Conservation (phyloP, 1,140 invertebrate genomes). For the Globodera ellingtonae region DNA sequence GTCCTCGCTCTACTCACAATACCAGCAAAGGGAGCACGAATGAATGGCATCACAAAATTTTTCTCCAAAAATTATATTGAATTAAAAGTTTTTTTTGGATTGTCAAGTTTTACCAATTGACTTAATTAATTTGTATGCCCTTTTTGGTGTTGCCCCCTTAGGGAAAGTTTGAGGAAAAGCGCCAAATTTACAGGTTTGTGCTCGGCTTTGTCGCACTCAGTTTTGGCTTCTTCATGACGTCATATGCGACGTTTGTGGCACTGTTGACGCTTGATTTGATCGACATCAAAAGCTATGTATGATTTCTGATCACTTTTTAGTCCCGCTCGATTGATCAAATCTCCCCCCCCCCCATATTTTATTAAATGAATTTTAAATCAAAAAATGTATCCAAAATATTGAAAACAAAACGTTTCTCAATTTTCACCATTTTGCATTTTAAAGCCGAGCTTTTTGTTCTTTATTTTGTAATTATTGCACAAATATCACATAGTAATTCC, state of each 20-base stretch:
- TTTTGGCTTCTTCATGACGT: background rate
- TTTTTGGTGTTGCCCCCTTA: background rate
- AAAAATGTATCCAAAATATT: background rate
- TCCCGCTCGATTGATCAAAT: background rate
- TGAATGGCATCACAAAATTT: background rate
- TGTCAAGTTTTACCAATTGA: background rate
- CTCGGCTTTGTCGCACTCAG: background rate
- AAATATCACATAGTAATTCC: background rate
- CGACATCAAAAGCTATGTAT: background rate
- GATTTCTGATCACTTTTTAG: background rate
- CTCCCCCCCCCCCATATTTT: background rate
- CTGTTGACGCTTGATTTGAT: background rate
- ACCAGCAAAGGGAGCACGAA: background rate
- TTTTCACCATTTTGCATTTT: background rate
- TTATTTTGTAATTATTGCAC: background rate
- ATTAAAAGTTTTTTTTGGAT: background rate
- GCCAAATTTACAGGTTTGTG: background rate
- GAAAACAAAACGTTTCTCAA: background rate
- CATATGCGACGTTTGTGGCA: background rate
- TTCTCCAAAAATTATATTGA: too few relatives aligned
- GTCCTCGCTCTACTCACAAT: too few relatives aligned
- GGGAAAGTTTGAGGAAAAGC: background rate
- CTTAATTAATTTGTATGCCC: background rate
- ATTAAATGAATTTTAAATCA: too few relatives aligned
- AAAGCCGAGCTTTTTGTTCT: background rate